Evolutionary conservation across 2,888 invertebrate species (phyloP).

Genomic region (Ennomos erosarius): DNA sequence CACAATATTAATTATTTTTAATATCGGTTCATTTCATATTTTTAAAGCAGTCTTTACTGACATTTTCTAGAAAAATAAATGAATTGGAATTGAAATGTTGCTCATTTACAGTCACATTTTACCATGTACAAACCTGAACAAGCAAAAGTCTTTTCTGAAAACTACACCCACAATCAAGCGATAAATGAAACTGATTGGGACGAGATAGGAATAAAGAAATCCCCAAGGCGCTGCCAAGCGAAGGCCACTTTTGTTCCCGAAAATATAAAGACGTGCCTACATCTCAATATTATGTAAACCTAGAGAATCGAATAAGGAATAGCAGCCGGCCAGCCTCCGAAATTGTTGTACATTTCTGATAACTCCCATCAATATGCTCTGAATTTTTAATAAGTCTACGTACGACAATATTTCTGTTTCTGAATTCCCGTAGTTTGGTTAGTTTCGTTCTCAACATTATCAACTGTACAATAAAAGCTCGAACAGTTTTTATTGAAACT

Average conservation of each 20-base stretch:
- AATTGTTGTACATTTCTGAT: constrained; percentile 26
- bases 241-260: constrained; percentile 43
- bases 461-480: too few species aligned
- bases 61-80: too few species aligned
- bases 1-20: too few species aligned
- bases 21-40: too few species aligned
- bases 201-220: constrained; percentile 48
- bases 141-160: constrained; percentile 9
- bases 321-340: constrained; percentile 9
- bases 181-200: constrained; percentile 43
- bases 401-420: too few species aligned
- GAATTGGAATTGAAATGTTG: too few species aligned
- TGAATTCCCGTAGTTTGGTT: too few species aligned
- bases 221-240: constrained; percentile 37
- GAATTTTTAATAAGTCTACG: too few species aligned
- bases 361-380: not conserved
- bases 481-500: too few species aligned
- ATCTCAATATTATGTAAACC: constrained; percentile 45
- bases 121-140: not conserved
- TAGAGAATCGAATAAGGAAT: constrained; percentile 32
- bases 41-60: too few species aligned
- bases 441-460: too few species aligned
- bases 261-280: constrained; percentile 48
- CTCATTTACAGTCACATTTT: not conserved
- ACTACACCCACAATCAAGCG: constrained; percentile 31